Percentiles rank a stretch among this genome's conserved stretches.
Conservation (phyloP, 2,797 vertebrate species). For the Leptoclinus maculatus region DNA sequence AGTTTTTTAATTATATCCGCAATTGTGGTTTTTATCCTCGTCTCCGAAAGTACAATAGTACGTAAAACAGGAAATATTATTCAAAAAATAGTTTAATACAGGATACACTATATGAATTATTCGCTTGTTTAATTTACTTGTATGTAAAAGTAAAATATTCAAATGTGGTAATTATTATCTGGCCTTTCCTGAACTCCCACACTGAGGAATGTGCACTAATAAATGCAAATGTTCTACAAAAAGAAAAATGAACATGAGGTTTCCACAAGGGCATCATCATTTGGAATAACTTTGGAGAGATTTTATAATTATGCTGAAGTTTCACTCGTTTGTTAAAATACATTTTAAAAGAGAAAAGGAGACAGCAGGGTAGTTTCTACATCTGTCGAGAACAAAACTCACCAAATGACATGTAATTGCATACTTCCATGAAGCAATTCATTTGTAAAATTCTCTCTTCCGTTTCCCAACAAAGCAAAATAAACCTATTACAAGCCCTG, state of each 20-base stretch:
- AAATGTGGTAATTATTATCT: conserved; percentile 22
- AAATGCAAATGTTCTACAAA: conserved; percentile 14
- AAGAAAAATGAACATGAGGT: not conserved
- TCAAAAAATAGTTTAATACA: not conserved
- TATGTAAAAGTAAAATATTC: not conserved
- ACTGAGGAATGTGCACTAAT: conserved; percentile 1
- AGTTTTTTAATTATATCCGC: not conserved
- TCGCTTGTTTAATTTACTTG: not conserved
- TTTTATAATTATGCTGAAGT: not conserved
- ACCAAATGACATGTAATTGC: not conserved
- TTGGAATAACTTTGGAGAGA: not conserved
- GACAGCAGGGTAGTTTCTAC: not conserved
- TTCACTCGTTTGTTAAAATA: not conserved
- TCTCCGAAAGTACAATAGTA: not conserved
- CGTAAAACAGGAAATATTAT: not conserved
- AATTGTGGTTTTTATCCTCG: not conserved
- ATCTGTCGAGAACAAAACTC: not conserved
- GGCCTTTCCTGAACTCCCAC: conserved; percentile 18
- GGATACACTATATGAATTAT: not conserved
- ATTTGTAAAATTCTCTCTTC: not conserved
- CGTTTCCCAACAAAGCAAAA: not conserved
- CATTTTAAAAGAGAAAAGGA: not conserved
- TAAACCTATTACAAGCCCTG: not conserved
- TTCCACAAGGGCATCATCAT: not conserved
- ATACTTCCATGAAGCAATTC: not conserved